These are phyloP conservation scores for Mythimna vitellina DNA, from an alignment of 2,888 invertebrate genomes.

Conservation along the genomic window DNA sequence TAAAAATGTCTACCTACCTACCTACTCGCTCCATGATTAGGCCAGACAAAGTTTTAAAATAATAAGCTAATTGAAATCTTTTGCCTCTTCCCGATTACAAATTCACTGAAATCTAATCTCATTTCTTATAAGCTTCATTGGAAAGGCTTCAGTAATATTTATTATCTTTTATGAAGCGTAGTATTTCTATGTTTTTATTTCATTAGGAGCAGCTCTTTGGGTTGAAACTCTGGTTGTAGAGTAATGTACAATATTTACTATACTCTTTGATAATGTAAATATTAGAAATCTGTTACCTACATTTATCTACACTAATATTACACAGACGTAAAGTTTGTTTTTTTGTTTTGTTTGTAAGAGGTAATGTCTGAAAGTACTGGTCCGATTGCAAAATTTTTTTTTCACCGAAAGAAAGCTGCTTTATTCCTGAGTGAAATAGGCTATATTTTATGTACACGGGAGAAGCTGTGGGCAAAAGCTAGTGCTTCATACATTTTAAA, in stretches of 20 bases:
- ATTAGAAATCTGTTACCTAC: neutral
- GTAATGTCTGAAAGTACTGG: too few species aligned
- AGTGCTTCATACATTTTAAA: neutral
- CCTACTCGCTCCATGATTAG: constrained; percentile 61
- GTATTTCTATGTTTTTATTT: constrained; percentile 6
- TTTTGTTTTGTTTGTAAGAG: too few species aligned
- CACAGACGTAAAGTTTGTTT: too few species aligned
- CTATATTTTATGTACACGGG: too few species aligned
- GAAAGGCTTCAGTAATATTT: constrained; percentile 24
- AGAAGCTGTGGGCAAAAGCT: too few species aligned
- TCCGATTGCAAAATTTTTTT: too few species aligned
- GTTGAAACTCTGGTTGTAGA: neutral
- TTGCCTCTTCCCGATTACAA: constrained; percentile 22
- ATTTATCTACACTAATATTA: neutral
- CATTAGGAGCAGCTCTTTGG: neutral
- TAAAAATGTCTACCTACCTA: constrained; percentile 63
- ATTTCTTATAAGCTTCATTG: constrained; percentile 1
- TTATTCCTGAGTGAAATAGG: too few species aligned
- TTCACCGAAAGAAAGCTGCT: too few species aligned
- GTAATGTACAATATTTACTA: too few species aligned
- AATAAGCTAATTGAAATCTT: constrained; percentile 25
- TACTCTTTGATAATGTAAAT: neutral
- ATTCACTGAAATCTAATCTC: constrained; percentile 26
- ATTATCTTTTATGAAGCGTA: neutral
- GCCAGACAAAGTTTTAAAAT: constrained; percentile 18